Evolutionary conservation across 2,797 vertebrate genomes (phyloP), one percentile per base, ranked within the genome.

Genomic region (Pteronotus mesoamericanus): DNA sequence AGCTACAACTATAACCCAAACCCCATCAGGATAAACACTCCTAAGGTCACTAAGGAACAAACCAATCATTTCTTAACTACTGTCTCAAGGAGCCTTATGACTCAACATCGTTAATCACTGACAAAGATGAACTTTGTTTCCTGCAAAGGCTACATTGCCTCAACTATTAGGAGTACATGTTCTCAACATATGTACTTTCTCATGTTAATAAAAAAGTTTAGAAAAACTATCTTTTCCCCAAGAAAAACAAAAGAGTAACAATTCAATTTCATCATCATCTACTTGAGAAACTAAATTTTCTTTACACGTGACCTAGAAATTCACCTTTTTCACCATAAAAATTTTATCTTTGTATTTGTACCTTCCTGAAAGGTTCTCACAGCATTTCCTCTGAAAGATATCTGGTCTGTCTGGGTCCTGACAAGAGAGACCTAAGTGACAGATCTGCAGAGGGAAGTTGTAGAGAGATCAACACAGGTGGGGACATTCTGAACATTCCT

Each of bases 1-100:
- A 87, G 21, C 57, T 74, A 64, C 9, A 92, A 86, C 3, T 57
- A 46, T 66, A 95, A 89, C 24, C 39, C 48, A 89, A 94, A 69
- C 22, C 71, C 34, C 77, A 46, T 26, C 53, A 95, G 61, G 7
- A 59, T 42, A 83, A 77, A 93, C n/a, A 53, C 2, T 95, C 64
- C 51, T 59, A 84, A 96, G n/a, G 61, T 96, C n/a, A 34, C 8
- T 86, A 12, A 80, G 18, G 48, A 88, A 96, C 92, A 68, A 22
- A 80, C 92, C 7, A 94, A 94, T 90, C 1, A 89, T 84, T 95
- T 95, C 55, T 85, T 64, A 68, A 77, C 74, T 94, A 86, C 92
- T 3, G 1, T 24, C 86, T 85, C 91, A 94, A 79, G 92, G 11
- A 78, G 26, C 44, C 39, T 64, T 96, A 79, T 91, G 42, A 93